phyloP scores from a whole-genome alignment of 1,140 invertebrate species.

The Halyomorpha halys region DNA sequence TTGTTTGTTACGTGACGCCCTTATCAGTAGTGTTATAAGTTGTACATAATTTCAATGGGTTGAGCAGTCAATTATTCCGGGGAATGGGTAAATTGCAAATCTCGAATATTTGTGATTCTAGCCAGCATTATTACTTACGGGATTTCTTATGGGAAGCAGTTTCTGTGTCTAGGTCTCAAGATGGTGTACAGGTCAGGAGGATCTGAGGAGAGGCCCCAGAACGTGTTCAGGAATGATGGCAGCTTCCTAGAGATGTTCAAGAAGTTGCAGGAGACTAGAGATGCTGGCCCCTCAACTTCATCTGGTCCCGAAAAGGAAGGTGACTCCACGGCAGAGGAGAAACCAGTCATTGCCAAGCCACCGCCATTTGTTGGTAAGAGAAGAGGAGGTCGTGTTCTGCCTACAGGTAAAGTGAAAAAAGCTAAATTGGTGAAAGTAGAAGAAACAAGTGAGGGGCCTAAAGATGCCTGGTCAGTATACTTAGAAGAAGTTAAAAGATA shows the following conservation, averaged over 20 bases:
- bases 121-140: not conserved
- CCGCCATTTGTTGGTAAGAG: conserved; percentile 64
- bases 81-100: too few relatives aligned
- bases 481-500: conserved; percentile 88
- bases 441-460: conserved; percentile 49
- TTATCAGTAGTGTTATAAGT: too few relatives aligned
- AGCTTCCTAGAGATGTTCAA: conserved; percentile 83
- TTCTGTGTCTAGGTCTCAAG: conserved; percentile 28
- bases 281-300: conserved; percentile 25
- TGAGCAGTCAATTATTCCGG: too few relatives aligned
- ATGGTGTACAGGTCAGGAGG: conserved; percentile 29
- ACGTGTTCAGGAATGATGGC: conserved; percentile 72
- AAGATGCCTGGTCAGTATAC: conserved; percentile 85
- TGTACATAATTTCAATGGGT: too few relatives aligned
- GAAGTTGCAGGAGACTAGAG: conserved; percentile 60
- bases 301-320: conserved; percentile 35
- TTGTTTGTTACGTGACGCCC: too few relatives aligned
- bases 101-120: too few relatives aligned
- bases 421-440: conserved; percentile 45
- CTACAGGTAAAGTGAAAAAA: conserved; percentile 83
- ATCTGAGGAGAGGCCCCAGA: conserved; percentile 30
- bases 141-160: conserved; percentile 29
- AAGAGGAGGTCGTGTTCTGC: conserved; percentile 71
- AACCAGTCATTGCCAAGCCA: conserved; percentile 9
- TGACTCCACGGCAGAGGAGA: conserved; percentile 34